These are phyloP conservation scores for Drosophila mercatorum DNA, from an alignment of 2,888 invertebrate genomes.

Conservation along the genomic window DNA sequence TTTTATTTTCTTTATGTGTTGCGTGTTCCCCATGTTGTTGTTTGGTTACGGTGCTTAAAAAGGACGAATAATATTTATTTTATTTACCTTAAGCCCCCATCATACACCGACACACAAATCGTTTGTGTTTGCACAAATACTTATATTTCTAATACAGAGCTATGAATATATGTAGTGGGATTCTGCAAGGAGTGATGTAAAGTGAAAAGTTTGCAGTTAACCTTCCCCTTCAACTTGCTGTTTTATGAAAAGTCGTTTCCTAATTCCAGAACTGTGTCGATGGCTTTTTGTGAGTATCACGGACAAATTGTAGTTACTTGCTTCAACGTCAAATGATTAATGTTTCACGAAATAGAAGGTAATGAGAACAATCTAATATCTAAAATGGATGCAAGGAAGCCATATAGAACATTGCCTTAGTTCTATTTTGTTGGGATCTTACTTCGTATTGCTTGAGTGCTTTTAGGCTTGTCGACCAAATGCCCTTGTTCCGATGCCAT, in stretches of 20 bases:
- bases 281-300: constrained; percentile 28
- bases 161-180: constrained; percentile 9
- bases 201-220: constrained; percentile 1
- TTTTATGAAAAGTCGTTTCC: constrained; percentile 5
- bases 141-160: constrained; percentile 3
- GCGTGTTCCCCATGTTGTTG: constrained; percentile 30
- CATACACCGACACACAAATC: constrained; percentile 8
- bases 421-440: neutral
- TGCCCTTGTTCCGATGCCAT: too few relatives aligned
- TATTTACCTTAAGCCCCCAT: constrained; percentile 51
- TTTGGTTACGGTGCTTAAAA: constrained; percentile 46
- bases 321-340: constrained; percentile 46
- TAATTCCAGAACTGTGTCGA: neutral
- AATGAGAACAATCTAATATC: constrained; percentile 28
- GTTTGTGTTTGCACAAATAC: constrained; percentile 11
- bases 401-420: neutral
- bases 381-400: constrained; percentile 3
- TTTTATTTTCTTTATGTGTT: constrained; percentile 15
- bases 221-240: constrained; percentile 3
- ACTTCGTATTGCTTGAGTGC: neutral
- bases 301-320: constrained; percentile 39
- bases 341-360: constrained; percentile 22
- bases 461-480: too few relatives aligned
- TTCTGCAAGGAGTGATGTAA: constrained; percentile 15
- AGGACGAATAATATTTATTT: constrained; percentile 62